Conservation (phyloP, 2,113 vertebrate species). For the Atherinomorus stipes region DNA sequence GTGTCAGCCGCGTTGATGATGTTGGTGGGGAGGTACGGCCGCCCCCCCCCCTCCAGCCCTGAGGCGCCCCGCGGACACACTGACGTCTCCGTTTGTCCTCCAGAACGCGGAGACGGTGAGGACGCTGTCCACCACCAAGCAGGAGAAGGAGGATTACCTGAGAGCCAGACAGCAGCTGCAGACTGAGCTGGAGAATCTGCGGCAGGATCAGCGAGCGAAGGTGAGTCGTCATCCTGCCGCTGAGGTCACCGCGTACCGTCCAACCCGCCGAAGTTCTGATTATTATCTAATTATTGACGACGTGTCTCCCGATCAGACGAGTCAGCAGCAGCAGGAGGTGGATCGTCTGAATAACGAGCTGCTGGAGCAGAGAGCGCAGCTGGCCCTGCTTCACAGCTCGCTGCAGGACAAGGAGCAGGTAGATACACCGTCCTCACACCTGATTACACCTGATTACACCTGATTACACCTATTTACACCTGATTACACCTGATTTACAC, state of each 20-base stretch:
- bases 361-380: slow-evolving; percentile 68
- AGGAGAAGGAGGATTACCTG: slow-evolving; percentile 86
- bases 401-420: slow-evolving; percentile 78
- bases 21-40: too few species aligned
- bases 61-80: background rate
- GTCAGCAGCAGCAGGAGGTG: slow-evolving; percentile 67
- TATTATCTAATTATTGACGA: background rate
- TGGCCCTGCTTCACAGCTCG: slow-evolving; percentile 55
- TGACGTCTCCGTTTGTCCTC: background rate
- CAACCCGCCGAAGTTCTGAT: too few species aligned
- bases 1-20: too few species aligned
- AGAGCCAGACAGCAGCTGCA: slow-evolving; percentile 85
- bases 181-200: slow-evolving; percentile 83
- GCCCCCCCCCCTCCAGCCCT: too few species aligned
- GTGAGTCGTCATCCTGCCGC: slow-evolving; percentile 38
- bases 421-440: background rate
- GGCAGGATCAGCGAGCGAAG: slow-evolving; percentile 77
- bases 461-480: too few species aligned
- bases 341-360: slow-evolving; percentile 72
- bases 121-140: slow-evolving; percentile 82
- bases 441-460: too few species aligned
- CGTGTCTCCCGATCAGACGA: slow-evolving; percentile 37
- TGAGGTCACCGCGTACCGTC: background rate
- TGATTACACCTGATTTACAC: too few species aligned
- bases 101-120: slow-evolving; percentile 92